A percentile compares a stretch with the other conserved stretches of the same genome.
Evolutionary conservation across 2,888 invertebrate genomes (phyloP).

Genomic region (Spisula subtruncata): DNA sequence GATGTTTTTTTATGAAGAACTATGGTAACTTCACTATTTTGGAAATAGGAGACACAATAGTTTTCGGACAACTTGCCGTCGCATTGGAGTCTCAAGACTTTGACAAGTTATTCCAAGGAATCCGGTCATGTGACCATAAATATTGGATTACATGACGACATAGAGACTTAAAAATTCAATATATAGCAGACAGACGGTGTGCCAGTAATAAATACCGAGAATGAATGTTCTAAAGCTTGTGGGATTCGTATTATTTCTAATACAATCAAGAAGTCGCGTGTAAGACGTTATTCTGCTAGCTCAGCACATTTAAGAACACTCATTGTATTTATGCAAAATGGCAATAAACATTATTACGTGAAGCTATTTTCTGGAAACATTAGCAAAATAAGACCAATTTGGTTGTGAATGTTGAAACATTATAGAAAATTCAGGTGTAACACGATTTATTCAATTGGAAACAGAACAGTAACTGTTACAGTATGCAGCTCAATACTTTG

Average conservation of each 20-base stretch:
- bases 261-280: background rate
- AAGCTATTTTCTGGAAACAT: background rate
- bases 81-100: too few relatives aligned
- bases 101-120: too few relatives aligned
- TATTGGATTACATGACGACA: too few relatives aligned
- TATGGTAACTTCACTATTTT: too few relatives aligned
- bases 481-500: too few relatives aligned
- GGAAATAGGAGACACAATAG: too few relatives aligned
- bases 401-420: background rate
- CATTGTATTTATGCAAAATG: constrained; percentile 8
- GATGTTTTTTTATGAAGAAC: too few relatives aligned
- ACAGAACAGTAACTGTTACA: too few relatives aligned
- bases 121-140: too few relatives aligned
- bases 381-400: background rate
- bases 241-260: background rate
- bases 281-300: background rate
- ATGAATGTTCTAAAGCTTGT: background rate
- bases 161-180: too few relatives aligned
- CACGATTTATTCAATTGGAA: background rate
- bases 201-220: background rate
- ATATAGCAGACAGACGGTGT: too few relatives aligned
- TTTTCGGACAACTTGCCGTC: too few relatives aligned
- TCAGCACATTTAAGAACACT: background rate
- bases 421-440: background rate
- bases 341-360: background rate